Evolutionary conservation across 2,888 invertebrate genomes (phyloP), one percentile per base, ranked within the genome.

Genomic region (Polia nebulosa): DNA sequence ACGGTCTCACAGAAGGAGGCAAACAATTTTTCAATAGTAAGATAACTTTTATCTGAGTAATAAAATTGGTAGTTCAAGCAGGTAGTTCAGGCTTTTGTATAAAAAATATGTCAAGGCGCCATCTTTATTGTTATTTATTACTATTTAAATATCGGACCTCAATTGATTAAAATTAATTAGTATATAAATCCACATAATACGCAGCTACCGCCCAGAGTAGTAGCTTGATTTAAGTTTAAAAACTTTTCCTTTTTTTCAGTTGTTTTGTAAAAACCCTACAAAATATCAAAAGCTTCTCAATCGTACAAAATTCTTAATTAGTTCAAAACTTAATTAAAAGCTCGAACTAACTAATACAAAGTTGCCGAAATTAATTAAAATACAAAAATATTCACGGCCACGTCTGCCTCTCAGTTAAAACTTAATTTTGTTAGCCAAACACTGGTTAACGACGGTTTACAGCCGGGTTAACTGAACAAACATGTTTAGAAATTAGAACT

Each of bases 371-470:
- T 73, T 80, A 70, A 79, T 79, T 81, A 64, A 41, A 52, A 56
- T 27, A 69, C 65, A 56, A 64, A 63, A 77, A 81, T 80, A 80
- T 78, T 80, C 81, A 65, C 25, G n/a, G 55, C 66, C 80, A 81
- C 71, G 78, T 9, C 55, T 32, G 47, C 41, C 22, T n/a, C 25
- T 36, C 51, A 51, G 49, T 74, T 66, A 67, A 80, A 77, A 71
- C 67, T 78, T 78, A 77, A 80, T 80, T 77, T 67, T 74, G 53
- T 71, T 78, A 34, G 32, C 9, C 62, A 55, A 80, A 73, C 74
- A 64, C 32, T 20, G 55, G 62, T 63, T 72, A 60, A 36, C 59
- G 65, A 51, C 27, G 60, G 61, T 59, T 72, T 64, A 76, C 34
- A 53, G 51, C 29, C 6, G 13, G 52, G 60, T 52, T 68, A 51